These are phyloP conservation scores for Oligia latruncula DNA, from an alignment of 2,888 invertebrate species.

Conservation along the genomic window DNA sequence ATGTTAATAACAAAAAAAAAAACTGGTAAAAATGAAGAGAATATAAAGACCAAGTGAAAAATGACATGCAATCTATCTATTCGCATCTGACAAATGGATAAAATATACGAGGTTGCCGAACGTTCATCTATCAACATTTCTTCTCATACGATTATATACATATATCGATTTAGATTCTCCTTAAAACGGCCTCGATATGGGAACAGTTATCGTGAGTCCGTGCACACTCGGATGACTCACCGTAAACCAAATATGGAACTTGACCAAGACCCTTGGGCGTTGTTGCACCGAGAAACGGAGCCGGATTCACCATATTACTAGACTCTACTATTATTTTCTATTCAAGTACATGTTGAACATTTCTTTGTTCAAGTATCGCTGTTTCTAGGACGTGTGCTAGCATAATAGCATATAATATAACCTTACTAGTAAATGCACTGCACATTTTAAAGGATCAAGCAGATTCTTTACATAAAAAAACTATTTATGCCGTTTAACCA, in stretches of 20 bases:
- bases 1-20: constrained; percentile 1
- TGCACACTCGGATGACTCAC: constrained; percentile 77
- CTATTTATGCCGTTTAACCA: constrained; percentile 1
- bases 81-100: constrained; percentile 58
- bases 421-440: constrained; percentile 12
- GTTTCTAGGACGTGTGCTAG: constrained; percentile 26
- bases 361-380: constrained; percentile 43
- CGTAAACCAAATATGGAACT: constrained; percentile 78
- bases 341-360: constrained; percentile 45
- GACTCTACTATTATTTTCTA: constrained; percentile 57
- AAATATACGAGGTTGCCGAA: constrained; percentile 53
- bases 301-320: constrained; percentile 69
- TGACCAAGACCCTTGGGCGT: constrained; percentile 71
- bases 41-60: constrained; percentile 29
- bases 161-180: constrained; percentile 69
- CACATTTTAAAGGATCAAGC: background rate
- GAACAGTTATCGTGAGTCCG: constrained; percentile 68
- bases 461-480: constrained; percentile 2
- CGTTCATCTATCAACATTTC: constrained; percentile 66
- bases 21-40: constrained; percentile 13
- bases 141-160: constrained; percentile 30
- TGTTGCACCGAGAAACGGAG: constrained; percentile 69
- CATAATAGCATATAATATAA: constrained; percentile 20
- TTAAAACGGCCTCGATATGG: constrained; percentile 73
- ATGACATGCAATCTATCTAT: constrained; percentile 45